phyloP scores from a whole-genome alignment of 2,113 vertebrate species.

The Anguilla rostrata region DNA sequence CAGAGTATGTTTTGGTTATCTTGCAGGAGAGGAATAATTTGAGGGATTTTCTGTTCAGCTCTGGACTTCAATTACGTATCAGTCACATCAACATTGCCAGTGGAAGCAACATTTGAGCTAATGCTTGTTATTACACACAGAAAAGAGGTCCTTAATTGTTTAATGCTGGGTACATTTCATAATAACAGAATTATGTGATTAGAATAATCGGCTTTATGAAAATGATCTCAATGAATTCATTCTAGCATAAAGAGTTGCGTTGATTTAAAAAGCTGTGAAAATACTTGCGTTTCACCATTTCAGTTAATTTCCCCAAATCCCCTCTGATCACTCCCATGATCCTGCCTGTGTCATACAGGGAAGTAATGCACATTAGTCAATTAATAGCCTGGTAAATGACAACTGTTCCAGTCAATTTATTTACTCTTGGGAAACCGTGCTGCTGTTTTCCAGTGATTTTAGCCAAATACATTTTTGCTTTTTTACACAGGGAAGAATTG shows the following conservation, averaged over 20 bases:
- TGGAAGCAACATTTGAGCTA: conserved; percentile 64
- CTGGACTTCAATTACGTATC: conserved; percentile 63
- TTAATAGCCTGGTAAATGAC: conserved; percentile 98
- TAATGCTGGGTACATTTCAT: conserved; percentile 63
- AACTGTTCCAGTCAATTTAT: conserved; percentile 93
- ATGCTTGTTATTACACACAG: conserved; percentile 56
- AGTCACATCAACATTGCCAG: conserved; percentile 58
- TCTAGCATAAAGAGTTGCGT: conserved; percentile 53
- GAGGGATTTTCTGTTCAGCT: conserved; percentile 58
- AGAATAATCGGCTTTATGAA: conserved; percentile 68
- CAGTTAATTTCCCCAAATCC: conserved; percentile 74
- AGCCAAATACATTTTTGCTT: conserved; percentile 21
- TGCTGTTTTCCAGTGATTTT: conserved; percentile 53
- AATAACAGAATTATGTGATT: conserved; percentile 69
- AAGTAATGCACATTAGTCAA: conserved; percentile 93
- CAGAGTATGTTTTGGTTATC: neutral
- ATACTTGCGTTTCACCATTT: conserved; percentile 44
- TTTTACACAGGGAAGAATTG: conserved; percentile 31
- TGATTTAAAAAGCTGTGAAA: conserved; percentile 45
- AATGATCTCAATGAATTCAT: conserved; percentile 63
- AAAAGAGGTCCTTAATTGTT: conserved; percentile 55
- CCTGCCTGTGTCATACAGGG: conserved; percentile 77
- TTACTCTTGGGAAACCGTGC: conserved; percentile 65
- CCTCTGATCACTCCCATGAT: conserved; percentile 77
- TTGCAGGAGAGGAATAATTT: conserved; percentile 38